phyloP scores from a whole-genome alignment of 2,888 invertebrate genomes.

The Koerneria pararmatus region DNA sequence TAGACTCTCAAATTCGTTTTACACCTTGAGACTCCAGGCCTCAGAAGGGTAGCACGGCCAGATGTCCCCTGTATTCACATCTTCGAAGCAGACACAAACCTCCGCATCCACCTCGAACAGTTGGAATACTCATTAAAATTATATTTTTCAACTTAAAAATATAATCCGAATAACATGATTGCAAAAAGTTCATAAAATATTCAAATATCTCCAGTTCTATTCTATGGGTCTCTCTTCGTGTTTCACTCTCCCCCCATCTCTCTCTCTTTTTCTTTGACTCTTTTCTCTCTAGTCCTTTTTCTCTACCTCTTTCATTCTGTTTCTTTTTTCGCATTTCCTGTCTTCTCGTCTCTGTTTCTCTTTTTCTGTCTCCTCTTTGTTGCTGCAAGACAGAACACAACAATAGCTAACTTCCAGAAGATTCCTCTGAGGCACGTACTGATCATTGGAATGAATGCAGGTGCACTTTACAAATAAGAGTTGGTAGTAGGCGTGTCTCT shows the following conservation, averaged over 20 bases:
- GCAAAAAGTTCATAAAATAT: too few species aligned
- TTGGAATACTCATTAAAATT: neutral
- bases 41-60: conserved; percentile 58
- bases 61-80: conserved; percentile 53
- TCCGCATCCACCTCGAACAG: conserved; percentile 47
- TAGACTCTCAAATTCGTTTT: neutral
- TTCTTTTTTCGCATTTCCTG: too few species aligned
- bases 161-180: too few species aligned
- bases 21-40: conserved; percentile 54
- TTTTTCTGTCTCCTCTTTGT: neutral
- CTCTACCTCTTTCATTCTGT: too few species aligned
- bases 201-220: too few species aligned
- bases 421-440: conserved; percentile 58
- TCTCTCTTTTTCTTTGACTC: too few species aligned
- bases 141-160: too few species aligned
- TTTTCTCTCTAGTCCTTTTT: too few species aligned
- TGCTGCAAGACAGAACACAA: neutral
- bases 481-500: conserved; percentile 49
- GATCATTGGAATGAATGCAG: conserved; percentile 48
- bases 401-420: conserved; percentile 43
- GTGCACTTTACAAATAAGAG: conserved; percentile 55
- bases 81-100: conserved; percentile 58
- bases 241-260: too few species aligned
- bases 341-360: too few species aligned
- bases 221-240: too few species aligned